Evolutionary conservation across 2,113 vertebrate species (phyloP), one percentile per base, ranked within the genome.

Genomic region (Dissostichus mawsoni): DNA sequence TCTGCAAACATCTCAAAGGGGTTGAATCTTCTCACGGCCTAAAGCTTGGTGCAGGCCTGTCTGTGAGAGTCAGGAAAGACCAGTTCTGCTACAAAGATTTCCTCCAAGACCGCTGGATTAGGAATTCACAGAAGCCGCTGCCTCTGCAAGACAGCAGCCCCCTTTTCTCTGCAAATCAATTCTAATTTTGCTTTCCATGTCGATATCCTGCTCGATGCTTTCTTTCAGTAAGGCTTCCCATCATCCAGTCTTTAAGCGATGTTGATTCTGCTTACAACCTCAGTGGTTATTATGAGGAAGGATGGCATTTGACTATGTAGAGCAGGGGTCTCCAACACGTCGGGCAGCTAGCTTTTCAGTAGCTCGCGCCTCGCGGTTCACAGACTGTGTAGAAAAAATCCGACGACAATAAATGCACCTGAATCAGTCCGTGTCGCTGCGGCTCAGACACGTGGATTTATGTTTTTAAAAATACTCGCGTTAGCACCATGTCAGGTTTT

Each of bases 71-170:
- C 90, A 90, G 90, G 91, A 90, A 92, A 89, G 74, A 58, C 72
- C 7, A 1, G 69, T 82, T 86, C 89, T 88, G 82, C 86, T 85
- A 85, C 83, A 85, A 88, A 89, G 84, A 89, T 90, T 92, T 87
- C 88, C 88, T 90, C 83, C 86, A 90, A 90, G 79, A 72, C 80
- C 11, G 63, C 76, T 11, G 84, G 89, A 94, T 94, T 94, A 92
- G 78, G 90, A 89, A 93, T 92, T 93, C 90, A 91, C 82, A 86
- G 88, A 82, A 82, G 84, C 67, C 52, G 17, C 74, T 33, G 71
- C 58, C 74, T 66, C 74, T 75, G 73, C 72, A 47, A 79, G 79
- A 76, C 47, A 17, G 62, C 84, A 74, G 74, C 75, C 74, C 69
- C 66, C 82, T 86, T 85, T 90, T 53, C 82, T 67, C 81, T 76